Base-by-base conservation (phyloP, 2,797 vertebrate genomes). In the Sarcoramphus papa region DNA sequence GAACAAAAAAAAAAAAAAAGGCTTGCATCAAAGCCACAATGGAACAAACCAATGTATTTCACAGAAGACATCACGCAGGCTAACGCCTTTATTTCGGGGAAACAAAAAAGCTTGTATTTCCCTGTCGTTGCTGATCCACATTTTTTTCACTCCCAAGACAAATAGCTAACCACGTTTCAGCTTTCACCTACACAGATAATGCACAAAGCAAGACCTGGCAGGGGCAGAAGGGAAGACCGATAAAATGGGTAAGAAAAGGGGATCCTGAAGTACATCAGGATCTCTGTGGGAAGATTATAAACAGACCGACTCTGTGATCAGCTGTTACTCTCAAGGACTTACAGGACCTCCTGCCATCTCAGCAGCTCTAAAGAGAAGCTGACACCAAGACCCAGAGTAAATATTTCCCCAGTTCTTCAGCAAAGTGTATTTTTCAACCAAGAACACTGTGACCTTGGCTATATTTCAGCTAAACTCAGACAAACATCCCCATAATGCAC, bases 111-210 rank as follows among this genome's bases (percentile, higher is more conserved):
- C 19, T 48, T 77, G 8, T 43, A 33, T 41, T 83, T 51, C 53
- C 62, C 65, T 77, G 15, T 28, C 3, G 0, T 14, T 0, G 0
- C 33, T 41, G 12, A 69, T 60, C 17, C 50, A 40, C 9, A 15
- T 21, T 78, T 81, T 81, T 67, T 92, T 35, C 23, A 23, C 31
- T 76, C 40, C 40, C 21, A 13, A 63, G 43, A 76, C 54, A 84
- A 89, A 70, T 1, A 92, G 59, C 33, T 87, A 59, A n/a, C 6
- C 41, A 47, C 3, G 1, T 60, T 87, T 40, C 60, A 63, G 51
- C 48, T 73, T 65, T 82, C 53, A 56, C 25, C 51, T 43, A 37
- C 17, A 51, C 3, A 2, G 45, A 21, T 4, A 84, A 80, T 0
- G 2, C n/a, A 65, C 18, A 84, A 63, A 83, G 31, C 50, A 48